These are phyloP conservation scores for Drosophila seguyi DNA, from an alignment of 1,140 invertebrate genomes.

Conservation along the genomic window DNA sequence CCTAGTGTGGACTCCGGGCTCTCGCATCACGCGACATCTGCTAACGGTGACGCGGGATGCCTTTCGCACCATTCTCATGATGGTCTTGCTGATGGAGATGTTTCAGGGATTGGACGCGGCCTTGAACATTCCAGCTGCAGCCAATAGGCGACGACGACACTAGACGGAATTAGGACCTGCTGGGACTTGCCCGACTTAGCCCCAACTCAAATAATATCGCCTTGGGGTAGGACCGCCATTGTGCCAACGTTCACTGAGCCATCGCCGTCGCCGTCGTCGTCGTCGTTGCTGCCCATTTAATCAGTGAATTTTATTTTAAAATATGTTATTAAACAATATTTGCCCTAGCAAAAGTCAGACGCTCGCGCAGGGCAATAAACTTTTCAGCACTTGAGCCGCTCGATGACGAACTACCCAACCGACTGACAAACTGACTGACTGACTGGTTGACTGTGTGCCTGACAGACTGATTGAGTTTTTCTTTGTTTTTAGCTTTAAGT, in stretches of 20 bases:
- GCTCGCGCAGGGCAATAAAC: constrained; percentile 70
- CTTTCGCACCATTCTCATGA: constrained; percentile 12
- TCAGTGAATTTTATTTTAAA: constrained; percentile 82
- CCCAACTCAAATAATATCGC: constrained; percentile 51
- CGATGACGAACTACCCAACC: constrained; percentile 31
- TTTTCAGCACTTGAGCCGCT: constrained; percentile 71
- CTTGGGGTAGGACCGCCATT: constrained; percentile 73
- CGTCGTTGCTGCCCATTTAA: constrained; percentile 54
- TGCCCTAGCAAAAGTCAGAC: constrained; percentile 73
- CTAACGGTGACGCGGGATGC: neutral
- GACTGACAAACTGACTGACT: constrained; percentile 13
- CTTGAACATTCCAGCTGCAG: neutral
- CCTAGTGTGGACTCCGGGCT: constrained; percentile 21
- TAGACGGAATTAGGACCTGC: neutral
- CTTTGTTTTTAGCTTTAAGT: constrained; percentile 54
- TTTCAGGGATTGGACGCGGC: constrained; percentile 5
- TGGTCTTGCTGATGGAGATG: constrained; percentile 34
- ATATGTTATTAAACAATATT: constrained; percentile 83
- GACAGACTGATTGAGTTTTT: constrained; percentile 27
- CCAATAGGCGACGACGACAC: neutral
- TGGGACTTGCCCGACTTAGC: neutral
- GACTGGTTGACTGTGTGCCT: neutral
- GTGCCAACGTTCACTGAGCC: constrained; percentile 23
- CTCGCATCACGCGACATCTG: neutral
- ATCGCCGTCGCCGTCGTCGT: constrained; percentile 12